A percentile compares a stretch with the other conserved stretches of the same genome.
Conservation (phyloP, 2,797 vertebrate species). For the Phaenicophaeus curvirostris region DNA sequence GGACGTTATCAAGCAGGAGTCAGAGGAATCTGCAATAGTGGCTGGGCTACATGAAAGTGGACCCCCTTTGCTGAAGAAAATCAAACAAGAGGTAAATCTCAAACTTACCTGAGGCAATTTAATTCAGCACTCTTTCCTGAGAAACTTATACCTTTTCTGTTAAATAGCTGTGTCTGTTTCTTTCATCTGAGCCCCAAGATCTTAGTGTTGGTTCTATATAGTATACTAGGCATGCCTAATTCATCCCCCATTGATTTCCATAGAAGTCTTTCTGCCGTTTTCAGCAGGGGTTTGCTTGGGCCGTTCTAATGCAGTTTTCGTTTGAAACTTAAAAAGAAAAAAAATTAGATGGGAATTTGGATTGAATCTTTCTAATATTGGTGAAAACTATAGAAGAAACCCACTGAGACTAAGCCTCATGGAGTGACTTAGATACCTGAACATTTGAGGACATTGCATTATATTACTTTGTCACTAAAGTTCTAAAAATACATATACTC, state of each 20-base stretch:
- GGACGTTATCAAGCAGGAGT: constrained; percentile 94
- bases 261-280: constrained; percentile 65
- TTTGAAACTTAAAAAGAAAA: constrained; percentile 65
- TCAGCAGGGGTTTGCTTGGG: constrained; percentile 63
- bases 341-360: constrained; percentile 52
- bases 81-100: constrained; percentile 93
- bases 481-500: constrained; percentile 58
- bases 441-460: constrained; percentile 56
- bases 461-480: constrained; percentile 57
- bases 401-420: constrained; percentile 44
- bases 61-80: constrained; percentile 92
- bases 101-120: constrained; percentile 57
- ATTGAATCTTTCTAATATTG: constrained; percentile 61
- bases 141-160: constrained; percentile 54
- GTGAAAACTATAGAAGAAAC: constrained; percentile 58
- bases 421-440: constrained; percentile 64
- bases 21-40: constrained; percentile 89
- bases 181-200: constrained; percentile 61
- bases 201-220: constrained; percentile 46
- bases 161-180: constrained; percentile 52
- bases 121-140: constrained; percentile 50
- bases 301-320: constrained; percentile 43
- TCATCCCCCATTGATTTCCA: constrained; percentile 68
- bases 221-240: constrained; percentile 53
- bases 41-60: constrained; percentile 81